Base-by-base conservation (phyloP, 1,140 invertebrate genomes). In the Drosophila sproati region DNA sequence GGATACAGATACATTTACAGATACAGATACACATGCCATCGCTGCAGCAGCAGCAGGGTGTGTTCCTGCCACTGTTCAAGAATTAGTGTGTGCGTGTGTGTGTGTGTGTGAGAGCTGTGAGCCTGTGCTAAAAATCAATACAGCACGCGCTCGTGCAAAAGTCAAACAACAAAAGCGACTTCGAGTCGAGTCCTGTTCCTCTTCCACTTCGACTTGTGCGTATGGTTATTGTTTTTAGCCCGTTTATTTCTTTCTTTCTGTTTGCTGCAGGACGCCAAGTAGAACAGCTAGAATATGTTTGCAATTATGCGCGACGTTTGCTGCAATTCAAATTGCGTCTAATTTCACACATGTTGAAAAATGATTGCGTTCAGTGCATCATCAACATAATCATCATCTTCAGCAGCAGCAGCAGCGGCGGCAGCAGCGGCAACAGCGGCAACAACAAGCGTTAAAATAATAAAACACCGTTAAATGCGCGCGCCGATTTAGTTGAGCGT, bases 111-210 rank as follows among this genome's bases (percentile, higher is more conserved):
- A 29, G 37, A 50, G 20, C 5, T 60, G 48, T 73, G 48, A 73
- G 68, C 71, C 71, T 73, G 71, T 74, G 72, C 66, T 69, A 74
- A 74, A 73, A 74, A 74, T 74, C 72, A 75, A 71, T 75, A 75
- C 62, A 59, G 67, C 66, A 70, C 41, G 64, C 67, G 68, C 52
- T 20, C 20, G 59, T 70, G 59, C 67, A 57, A 63, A 75, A 75
- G 59, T 75, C 73, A 71, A 70, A 62, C 51, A 71, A 57, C 73
- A 71, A 61, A 20, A 70, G 54, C 35, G 45, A 51, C 32, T 45
- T 12, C 47, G 35, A 41, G 20, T 20, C n/a, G n/a, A 50, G 47
- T 73, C 64, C 64, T 73, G 54, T 45, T 62, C 29, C 45, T 35
- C 4, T 41, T 10, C 35, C 35, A 60, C 5, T 28, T 39, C n/a